Percentiles rank a stretch among this genome's conserved stretches.
phyloP scores from a whole-genome alignment of 2,113 vertebrate genomes.

The Channa maculata region DNA sequence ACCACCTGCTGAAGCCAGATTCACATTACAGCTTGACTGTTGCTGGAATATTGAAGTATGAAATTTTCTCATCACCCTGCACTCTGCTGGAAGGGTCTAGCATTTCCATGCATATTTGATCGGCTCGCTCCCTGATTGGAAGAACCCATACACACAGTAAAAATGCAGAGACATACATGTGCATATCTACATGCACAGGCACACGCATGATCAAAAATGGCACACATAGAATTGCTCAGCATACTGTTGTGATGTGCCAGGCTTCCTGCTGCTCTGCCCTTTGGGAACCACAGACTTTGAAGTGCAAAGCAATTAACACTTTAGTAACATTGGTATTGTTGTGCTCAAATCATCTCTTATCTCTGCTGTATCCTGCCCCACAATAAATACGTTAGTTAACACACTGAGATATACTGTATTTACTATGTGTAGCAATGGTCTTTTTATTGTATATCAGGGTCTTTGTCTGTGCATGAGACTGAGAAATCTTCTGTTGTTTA shows the following conservation, averaged over 20 bases:
- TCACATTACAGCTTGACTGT: constrained; percentile 27
- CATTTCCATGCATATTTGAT: constrained; percentile 66
- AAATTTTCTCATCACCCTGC: constrained; percentile 44
- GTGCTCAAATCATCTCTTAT: constrained; percentile 28
- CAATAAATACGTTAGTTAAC: constrained; percentile 13
- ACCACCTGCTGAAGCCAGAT: constrained; percentile 35
- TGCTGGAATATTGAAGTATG: constrained; percentile 39
- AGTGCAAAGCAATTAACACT: constrained; percentile 80
- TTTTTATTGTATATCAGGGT: neutral
- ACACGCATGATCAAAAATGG: constrained; percentile 9
- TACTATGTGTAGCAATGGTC: constrained; percentile 9
- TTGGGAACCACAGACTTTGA: constrained; percentile 73
- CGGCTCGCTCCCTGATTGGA: constrained; percentile 24
- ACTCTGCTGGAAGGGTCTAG: constrained; percentile 37
- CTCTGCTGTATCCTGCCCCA: constrained; percentile 10
- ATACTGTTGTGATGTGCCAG: constrained; percentile 48
- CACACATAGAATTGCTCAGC: constrained; percentile 57
- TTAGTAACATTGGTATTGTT: constrained; percentile 64
- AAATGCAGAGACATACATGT: constrained; percentile 4
- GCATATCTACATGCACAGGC: neutral
- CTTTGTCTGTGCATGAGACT: neutral
- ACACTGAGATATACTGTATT: neutral
- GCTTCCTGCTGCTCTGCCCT: constrained; percentile 55
- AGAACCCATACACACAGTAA: constrained; percentile 19
- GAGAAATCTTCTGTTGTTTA: neutral